Evolutionary conservation across 2,888 invertebrate genomes (phyloP), one percentile per base, ranked within the genome.

Genomic region (Cerceris rybyensis): DNA sequence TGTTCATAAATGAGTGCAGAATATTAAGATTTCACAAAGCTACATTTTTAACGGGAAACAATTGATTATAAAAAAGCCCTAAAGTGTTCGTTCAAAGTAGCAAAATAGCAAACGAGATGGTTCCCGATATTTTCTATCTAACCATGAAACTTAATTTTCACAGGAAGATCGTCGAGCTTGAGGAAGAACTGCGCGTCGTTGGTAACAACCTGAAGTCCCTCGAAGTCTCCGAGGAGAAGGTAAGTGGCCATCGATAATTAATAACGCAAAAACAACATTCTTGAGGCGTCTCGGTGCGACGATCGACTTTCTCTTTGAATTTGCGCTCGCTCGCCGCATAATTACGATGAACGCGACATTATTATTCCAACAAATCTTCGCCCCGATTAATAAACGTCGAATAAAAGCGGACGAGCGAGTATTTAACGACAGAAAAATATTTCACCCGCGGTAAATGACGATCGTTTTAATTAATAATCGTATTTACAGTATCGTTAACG

Each of bases 121-220:
- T 28, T 4, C 1, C 28, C 28, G 16, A 17, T 55, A n/a, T 1
- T 42, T 52, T 17, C 46, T 28, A 8, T 73, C n/a, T 70, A 75
- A 64, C 16, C 42, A 39, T 46, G 55, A 9, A 28, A 81, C 78
- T 72, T n/a, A 80, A 86, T 92, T 91, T 28, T 28, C 28, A 78
- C 95, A 98, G 98, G 94, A 99, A 99, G 96, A 99, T 99, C 95
- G 98, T 99, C 93, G 99, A 99, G 95, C 97, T 99, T 95, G 99
- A 99, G 94, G 99, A 99, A 93, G 99, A 99, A 94, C 96, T 99
- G 93, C 98, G 99, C 93, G 99, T 99, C 92, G 99, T 99, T 93
- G 99, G 99, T 93, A 99, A 99, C 96, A 99, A 99, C 96, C 95
- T 99, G 95, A 99, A 99, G 95, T 99, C 99, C 93, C 97, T 99